These are phyloP conservation scores for Ceratoteleas bidentatus DNA, from an alignment of 1,140 invertebrate species.

Conservation along the genomic window DNA sequence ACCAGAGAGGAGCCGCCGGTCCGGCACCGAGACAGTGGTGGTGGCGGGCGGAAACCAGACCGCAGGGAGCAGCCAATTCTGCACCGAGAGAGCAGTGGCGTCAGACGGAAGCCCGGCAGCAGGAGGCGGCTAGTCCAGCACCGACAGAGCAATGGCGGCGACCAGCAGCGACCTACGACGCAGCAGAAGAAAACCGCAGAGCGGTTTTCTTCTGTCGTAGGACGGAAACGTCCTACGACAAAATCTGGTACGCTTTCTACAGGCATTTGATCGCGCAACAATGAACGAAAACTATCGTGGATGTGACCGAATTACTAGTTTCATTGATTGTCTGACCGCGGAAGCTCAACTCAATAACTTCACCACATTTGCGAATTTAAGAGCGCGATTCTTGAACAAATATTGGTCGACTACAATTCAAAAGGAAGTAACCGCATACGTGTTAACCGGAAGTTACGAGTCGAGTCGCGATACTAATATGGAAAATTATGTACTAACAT, in stretches of 20 bases:
- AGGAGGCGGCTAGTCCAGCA: too few species aligned
- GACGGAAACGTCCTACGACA: slow-evolving; percentile 1
- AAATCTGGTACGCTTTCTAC: slow-evolving; percentile 12
- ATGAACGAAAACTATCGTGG: neutral
- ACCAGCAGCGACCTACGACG: too few species aligned
- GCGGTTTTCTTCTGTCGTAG: too few species aligned
- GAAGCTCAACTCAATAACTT: slow-evolving; percentile 6
- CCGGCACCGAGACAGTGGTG: too few species aligned
- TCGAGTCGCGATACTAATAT: neutral
- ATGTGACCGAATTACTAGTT: neutral
- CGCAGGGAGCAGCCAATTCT: too few species aligned
- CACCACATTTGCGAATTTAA: neutral
- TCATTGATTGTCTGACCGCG: slow-evolving; percentile 2
- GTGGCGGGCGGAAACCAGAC: too few species aligned
- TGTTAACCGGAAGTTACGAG: slow-evolving; percentile 10
- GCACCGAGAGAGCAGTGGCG: too few species aligned
- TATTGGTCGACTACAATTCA: slow-evolving; percentile 6
- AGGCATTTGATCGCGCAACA: neutral
- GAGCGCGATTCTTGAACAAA: neutral
- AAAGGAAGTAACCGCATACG: slow-evolving; percentile 1
- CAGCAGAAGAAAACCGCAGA: too few species aligned
- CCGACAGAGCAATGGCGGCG: too few species aligned
- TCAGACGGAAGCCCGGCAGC: too few species aligned
- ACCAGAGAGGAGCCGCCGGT: too few species aligned
- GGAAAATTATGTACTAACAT: slow-evolving; percentile 8